Evolutionary conservation across 2,797 vertebrate species (phyloP), one percentile per base, ranked within the genome.

Genomic region (Sparus aurata): DNA sequence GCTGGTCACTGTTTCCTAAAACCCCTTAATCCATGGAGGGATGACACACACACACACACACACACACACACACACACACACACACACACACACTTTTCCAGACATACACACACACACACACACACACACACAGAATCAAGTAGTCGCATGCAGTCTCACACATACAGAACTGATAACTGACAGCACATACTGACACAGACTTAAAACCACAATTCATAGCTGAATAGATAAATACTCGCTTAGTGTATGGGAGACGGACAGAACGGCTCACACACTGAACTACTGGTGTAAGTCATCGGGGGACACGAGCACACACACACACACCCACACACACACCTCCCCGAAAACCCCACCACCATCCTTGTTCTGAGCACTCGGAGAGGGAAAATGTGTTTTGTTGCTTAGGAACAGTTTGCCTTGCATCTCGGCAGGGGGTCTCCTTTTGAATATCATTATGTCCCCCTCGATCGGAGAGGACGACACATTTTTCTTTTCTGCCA

Each of bases 371-470:
- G 76, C 69, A 62, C 75, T 85, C 74, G 8, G 61, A 79, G 68
- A 86, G 76, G 76, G 86, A 90, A 87, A 91, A 87, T 92, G 91
- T 93, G 92, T 95, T 94, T 94, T 94, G 95, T 95, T 95, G 94
- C 95, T 95, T 92, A 94, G 94, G 88, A 95, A 95, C 94, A 93
- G 92, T 93, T 93, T 92, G 93, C 90, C 91, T 91, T 85, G 75
- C 79, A 75, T 92, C 93, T 87, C 91, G 12, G 89, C 80, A 75
- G 93, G 92, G 91, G 90, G 85, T 89, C 90, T 93, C 84, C 84
- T 92, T 89, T 90, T 93, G 94, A 95, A 94, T 93, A 93, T 93
- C 91, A 95, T 95, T 94, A 93, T 87, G 83, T 90, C 79, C 89
- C 82, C 85, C 89, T 91, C 89, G 63, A 89, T 90, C 85, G 87